Evolutionary conservation across 2,797 vertebrate genomes (phyloP).

Genomic region (Gouania willdenowi): DNA sequence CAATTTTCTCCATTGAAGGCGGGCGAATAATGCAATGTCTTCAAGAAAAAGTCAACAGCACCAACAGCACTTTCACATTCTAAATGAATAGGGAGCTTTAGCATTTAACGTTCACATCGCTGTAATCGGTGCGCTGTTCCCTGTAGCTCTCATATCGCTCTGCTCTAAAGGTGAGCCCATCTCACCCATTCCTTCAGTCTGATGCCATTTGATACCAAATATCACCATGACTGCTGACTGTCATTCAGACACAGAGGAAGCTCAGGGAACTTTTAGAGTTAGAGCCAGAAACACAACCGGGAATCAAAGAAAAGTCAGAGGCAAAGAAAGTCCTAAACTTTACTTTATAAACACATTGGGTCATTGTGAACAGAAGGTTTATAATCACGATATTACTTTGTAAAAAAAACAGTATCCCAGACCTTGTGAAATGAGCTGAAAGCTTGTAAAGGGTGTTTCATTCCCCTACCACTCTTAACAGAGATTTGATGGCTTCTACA

Average conservation of each 20-base stretch:
- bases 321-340: no score
- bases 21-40: slow-evolving; percentile 1
- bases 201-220: not conserved
- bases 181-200: slow-evolving; percentile 1
- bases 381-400: no score
- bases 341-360: no score
- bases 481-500: slow-evolving; percentile 51
- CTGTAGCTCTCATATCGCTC: not conserved
- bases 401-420: not conserved
- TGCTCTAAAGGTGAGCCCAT: not conserved
- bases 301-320: no score
- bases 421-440: not conserved
- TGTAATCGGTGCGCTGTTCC: not conserved
- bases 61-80: not conserved
- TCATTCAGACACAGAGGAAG: not conserved
- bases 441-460: slow-evolving; percentile 7
- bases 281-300: no score
- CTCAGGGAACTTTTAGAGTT: not conserved
- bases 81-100: not conserved
- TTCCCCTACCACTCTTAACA: slow-evolving; percentile 41
- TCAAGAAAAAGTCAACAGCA: slow-evolving; percentile 1
- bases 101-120: slow-evolving; percentile 1
- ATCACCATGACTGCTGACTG: not conserved
- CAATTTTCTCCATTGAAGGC: slow-evolving; percentile 1
- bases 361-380: no score